These are phyloP conservation scores for Frankliniella intonsa DNA, from an alignment of 2,888 invertebrate species.

Conservation along the genomic window DNA sequence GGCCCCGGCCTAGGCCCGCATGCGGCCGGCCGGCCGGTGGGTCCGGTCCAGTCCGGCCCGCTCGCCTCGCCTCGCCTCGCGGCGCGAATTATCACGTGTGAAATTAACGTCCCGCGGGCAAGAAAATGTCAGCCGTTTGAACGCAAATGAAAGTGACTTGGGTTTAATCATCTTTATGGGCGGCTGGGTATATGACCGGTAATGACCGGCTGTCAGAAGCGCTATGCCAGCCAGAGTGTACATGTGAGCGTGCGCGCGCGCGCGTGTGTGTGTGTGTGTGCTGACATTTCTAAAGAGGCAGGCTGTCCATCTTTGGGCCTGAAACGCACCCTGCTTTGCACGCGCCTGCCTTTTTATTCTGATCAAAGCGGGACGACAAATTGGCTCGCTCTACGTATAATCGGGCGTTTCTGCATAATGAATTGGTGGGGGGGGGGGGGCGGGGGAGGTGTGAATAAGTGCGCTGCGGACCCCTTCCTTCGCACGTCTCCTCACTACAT, in stretches of 20 bases:
- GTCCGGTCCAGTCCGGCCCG: not conserved
- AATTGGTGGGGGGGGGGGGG: not conserved
- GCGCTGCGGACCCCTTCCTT: not conserved
- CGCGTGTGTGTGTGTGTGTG: not conserved
- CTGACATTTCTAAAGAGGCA: not conserved
- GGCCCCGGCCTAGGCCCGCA: too few relatives aligned
- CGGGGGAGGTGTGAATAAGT: not conserved
- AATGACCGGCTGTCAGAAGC: not conserved
- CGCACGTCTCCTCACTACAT: not conserved
- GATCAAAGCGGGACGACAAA: too few relatives aligned
- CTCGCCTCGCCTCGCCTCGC: not conserved
- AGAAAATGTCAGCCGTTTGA: not conserved
- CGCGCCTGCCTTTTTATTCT: too few relatives aligned
- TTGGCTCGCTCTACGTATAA: too few relatives aligned
- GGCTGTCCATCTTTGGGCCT: not conserved
- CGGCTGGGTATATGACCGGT: not conserved
- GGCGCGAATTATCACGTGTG: slow-evolving; percentile 16
- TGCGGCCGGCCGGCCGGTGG: too few relatives aligned
- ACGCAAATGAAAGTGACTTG: slow-evolving; percentile 4
- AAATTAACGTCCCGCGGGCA: not conserved
- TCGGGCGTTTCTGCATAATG: too few relatives aligned
- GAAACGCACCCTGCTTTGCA: not conserved
- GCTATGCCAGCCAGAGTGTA: not conserved
- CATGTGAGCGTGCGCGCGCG: not conserved
- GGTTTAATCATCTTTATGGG: slow-evolving; percentile 10